Percentiles rank a stretch among this genome's conserved stretches.
Evolutionary conservation across 2,113 vertebrate species (phyloP).

Genomic region (Alligator sinensis): DNA sequence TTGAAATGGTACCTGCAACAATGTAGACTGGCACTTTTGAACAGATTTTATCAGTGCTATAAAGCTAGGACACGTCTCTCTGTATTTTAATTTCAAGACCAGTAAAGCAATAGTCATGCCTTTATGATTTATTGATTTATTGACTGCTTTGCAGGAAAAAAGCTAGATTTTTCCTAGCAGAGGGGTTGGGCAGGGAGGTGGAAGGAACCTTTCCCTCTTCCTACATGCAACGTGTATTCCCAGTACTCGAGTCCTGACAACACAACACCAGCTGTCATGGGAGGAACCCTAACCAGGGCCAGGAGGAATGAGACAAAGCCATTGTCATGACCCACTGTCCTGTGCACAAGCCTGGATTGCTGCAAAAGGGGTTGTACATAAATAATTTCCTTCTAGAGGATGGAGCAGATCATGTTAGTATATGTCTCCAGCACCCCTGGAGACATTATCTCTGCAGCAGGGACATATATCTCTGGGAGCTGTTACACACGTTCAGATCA

Average conservation of each 20-base stretch:
- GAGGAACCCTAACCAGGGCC: not conserved
- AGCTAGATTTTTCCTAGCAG: fast-evolving
- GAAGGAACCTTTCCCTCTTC: not conserved
- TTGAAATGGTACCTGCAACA: not conserved
- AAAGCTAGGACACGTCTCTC: not conserved
- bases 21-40: not conserved
- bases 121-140: not conserved
- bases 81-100: not conserved
- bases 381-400: not conserved
- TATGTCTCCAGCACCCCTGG: not conserved
- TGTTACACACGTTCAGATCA: not conserved
- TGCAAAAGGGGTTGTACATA: not conserved
- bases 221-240: fast-evolving
- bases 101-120: not conserved
- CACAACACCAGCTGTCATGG: not conserved
- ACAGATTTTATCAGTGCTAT: not conserved
- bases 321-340: fast-evolving
- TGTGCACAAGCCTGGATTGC: fast-evolving
- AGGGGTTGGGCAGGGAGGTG: not conserved
- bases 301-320: not conserved
- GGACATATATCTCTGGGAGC: not conserved
- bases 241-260: fast-evolving
- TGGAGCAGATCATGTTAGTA: not conserved
- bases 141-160: not conserved
- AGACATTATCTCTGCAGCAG: not conserved